phyloP scores from a whole-genome alignment of 2,888 invertebrate genomes.

The Drosophila subquinaria region DNA sequence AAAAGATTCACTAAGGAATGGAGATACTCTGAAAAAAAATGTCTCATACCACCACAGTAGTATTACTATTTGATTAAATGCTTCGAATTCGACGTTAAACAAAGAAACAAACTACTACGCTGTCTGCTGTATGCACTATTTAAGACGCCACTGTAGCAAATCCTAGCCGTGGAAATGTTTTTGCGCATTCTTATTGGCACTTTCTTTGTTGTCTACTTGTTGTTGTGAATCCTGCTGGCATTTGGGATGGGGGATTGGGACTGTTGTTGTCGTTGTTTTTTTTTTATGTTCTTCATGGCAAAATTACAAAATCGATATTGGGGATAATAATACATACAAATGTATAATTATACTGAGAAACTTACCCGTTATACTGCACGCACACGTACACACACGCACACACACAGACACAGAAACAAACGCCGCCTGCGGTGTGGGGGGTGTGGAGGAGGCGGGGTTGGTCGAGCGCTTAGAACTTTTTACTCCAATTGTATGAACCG shows the following conservation, averaged over 20 bases:
- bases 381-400: slow-evolving; percentile 9
- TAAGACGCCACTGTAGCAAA: slow-evolving; percentile 42
- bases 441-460: neutral
- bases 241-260: neutral
- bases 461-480: slow-evolving; percentile 76
- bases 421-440: slow-evolving; percentile 29
- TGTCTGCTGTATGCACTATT: slow-evolving; percentile 5
- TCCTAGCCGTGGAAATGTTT: slow-evolving; percentile 43
- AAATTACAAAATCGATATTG: slow-evolving; percentile 63
- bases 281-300: slow-evolving; percentile 6
- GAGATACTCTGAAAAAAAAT: too few relatives aligned
- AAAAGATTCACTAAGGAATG: too few relatives aligned
- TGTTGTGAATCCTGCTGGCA: slow-evolving; percentile 31
- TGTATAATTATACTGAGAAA: slow-evolving; percentile 8
- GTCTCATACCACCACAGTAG: too few relatives aligned
- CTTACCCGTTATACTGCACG: slow-evolving; percentile 42
- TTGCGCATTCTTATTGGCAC: slow-evolving; percentile 45
- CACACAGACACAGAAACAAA: slow-evolving; percentile 24
- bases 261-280: slow-evolving; percentile 44
- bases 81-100: neutral
- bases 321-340: neutral
- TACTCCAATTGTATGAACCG: slow-evolving; percentile 86
- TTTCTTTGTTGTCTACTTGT: slow-evolving; percentile 64
- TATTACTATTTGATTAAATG: too few relatives aligned
- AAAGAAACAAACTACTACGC: neutral